Conservation (phyloP, 2,113 vertebrate genomes). For the Chinchilla lanigera region DNA sequence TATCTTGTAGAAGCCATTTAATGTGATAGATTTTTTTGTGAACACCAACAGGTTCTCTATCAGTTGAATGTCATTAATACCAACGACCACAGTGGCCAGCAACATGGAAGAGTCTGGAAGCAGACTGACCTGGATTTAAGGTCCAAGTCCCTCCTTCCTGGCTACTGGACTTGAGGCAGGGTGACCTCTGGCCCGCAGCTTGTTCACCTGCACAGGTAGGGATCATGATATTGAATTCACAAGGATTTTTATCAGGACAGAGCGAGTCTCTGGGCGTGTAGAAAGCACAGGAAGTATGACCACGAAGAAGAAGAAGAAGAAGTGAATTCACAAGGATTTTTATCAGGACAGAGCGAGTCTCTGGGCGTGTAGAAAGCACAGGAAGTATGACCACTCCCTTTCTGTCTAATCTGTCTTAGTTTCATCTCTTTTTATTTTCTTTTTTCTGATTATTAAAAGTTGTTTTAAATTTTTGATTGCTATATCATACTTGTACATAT, state of each 20-base stretch:
- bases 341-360: not conserved
- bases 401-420: not conserved
- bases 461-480: not conserved
- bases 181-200: not conserved
- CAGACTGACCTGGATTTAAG: not conserved
- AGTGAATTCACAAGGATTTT: not conserved
- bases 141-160: slow-evolving; percentile 23
- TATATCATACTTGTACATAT: not conserved
- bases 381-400: not conserved
- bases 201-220: not conserved
- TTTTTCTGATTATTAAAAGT: not conserved
- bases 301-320: too few relatives aligned
- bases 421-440: not conserved
- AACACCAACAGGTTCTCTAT: not conserved
- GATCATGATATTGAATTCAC: not conserved
- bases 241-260: not conserved
- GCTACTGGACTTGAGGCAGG: not conserved
- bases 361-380: not conserved
- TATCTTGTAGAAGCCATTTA: not conserved
- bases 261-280: not conserved
- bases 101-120: slow-evolving; percentile 44
- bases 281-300: not conserved
- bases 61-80: not conserved
- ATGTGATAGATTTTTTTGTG: slow-evolving; percentile 17
- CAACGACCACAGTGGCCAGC: not conserved